phyloP scores from a whole-genome alignment of 2,797 vertebrate genomes.

The Percopsis omiscomaycus region DNA sequence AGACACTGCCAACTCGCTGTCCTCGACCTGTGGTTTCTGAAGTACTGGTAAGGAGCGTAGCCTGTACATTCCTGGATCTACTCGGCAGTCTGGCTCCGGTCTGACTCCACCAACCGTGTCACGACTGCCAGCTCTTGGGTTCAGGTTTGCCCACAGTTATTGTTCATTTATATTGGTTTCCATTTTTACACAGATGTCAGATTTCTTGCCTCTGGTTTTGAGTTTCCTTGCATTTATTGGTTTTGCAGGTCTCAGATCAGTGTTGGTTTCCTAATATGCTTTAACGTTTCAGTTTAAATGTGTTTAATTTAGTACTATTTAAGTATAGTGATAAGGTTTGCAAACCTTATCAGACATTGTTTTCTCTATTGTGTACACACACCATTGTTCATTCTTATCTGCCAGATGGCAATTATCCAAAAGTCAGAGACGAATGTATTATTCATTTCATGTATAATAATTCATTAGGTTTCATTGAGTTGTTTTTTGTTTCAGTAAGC shows the following conservation, averaged over 20 bases:
- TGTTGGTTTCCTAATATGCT: neutral
- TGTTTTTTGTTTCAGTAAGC: neutral
- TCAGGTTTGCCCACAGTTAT: neutral
- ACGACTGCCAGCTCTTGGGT: neutral
- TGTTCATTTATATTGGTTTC: neutral
- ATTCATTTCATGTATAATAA: neutral
- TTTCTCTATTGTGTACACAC: neutral
- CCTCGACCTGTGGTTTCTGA: constrained; percentile 4
- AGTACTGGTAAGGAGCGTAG: constrained; percentile 18
- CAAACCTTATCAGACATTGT: neutral
- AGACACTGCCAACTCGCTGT: constrained; percentile 31
- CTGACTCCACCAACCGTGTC: neutral
- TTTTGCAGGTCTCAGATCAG: neutral
- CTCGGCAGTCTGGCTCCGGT: constrained; percentile 2
- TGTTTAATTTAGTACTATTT: neutral
- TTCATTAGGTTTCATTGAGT: neutral
- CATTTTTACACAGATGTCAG: too few relatives aligned
- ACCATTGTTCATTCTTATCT: too few relatives aligned
- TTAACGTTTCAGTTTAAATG: neutral
- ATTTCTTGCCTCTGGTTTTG: neutral
- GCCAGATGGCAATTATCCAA: too few relatives aligned
- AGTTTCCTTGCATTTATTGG: neutral
- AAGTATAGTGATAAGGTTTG: too few relatives aligned
- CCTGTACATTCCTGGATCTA: constrained; percentile 3
- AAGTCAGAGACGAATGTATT: too few relatives aligned